Evolutionary conservation across 2,113 vertebrate genomes (phyloP), one percentile per base, ranked within the genome.

Genomic region (Nothocercus nigrocapillus): DNA sequence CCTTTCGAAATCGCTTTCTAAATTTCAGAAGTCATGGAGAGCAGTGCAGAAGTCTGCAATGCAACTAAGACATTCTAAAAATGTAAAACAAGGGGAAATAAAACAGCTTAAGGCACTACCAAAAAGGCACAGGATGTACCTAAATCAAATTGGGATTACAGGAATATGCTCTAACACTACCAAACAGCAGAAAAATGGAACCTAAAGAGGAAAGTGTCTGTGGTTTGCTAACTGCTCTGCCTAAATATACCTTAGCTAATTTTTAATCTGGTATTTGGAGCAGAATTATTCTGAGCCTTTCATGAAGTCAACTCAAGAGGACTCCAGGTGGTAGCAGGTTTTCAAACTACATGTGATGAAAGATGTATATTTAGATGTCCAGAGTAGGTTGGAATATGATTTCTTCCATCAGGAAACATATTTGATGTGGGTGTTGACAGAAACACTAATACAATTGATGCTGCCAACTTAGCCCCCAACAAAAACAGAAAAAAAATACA

Each of bases 401-500:
- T 95, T 95, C 79, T 95, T 51, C 20, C 85, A 20, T 69, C 85
- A 92, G 95, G 82, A 89, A 92, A 67, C 69, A 91, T 54, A 93
- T 96, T 95, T 93, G 68, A 56, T 62, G 90, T 88, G 95, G 85
- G 77, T 94, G 72, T 90, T 95, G 89, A 88, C 75, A 97, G 86
- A 82, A 90, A 45, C 49, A 63, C 54, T 95, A 89, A 83, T 94
- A 95, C 83, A 90, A 90, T 93, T 27, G 82, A 67, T 86, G 36
- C 53, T 90, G 79, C 44, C 85, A 94, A 66, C n/a, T 88, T 90
- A 40, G 61, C 42, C 62, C 73, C 14, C 49, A 95, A 76, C 25
- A 34, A 70, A 83, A 88, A 69, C 34, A 88, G 69, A 72, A 86
- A 90, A 56, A 79, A 62, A 4, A 59, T 11, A 45, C 61, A 80